phyloP scores from a whole-genome alignment of 2,888 invertebrate species.

The Hemaris fuciformis region DNA sequence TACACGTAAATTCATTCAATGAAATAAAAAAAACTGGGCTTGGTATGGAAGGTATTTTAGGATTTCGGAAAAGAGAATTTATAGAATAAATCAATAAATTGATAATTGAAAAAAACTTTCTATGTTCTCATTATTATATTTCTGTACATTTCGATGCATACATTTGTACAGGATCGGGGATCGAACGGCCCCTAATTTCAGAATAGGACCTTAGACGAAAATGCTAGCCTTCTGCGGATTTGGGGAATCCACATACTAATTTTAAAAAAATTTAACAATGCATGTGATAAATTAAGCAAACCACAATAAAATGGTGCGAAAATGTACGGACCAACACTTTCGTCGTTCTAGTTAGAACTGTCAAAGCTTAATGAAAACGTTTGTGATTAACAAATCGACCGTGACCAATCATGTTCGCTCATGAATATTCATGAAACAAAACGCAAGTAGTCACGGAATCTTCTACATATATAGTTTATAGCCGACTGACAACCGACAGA shows the following conservation, averaged over 20 bases:
- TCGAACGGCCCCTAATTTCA: no score
- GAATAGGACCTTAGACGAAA: not conserved
- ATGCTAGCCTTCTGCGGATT: not conserved
- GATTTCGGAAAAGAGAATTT: not conserved
- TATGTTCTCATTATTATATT: no score
- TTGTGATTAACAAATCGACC: constrained; percentile 34
- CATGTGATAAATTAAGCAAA: no score
- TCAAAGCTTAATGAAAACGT: constrained; percentile 29
- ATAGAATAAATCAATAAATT: no score
- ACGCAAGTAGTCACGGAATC: constrained; percentile 7
- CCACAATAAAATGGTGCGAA: not conserved
- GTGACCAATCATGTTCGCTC: constrained; percentile 29
- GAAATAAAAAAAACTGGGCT: no score
- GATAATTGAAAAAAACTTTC: no score
- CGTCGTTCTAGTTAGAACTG: constrained; percentile 50
- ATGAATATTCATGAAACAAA: constrained; percentile 32
- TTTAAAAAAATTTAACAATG: no score
- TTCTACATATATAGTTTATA: constrained; percentile 23
- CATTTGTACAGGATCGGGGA: no score
- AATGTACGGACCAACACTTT: constrained; percentile 53
- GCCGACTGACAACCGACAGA: constrained; percentile 12
- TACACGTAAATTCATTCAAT: no score
- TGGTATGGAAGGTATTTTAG: not conserved
- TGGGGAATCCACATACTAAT: no score
- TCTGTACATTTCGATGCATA: no score